Evolutionary conservation across 2,113 vertebrate genomes (phyloP), one percentile per base, ranked within the genome.

Genomic region (Semnornis frantzii): DNA sequence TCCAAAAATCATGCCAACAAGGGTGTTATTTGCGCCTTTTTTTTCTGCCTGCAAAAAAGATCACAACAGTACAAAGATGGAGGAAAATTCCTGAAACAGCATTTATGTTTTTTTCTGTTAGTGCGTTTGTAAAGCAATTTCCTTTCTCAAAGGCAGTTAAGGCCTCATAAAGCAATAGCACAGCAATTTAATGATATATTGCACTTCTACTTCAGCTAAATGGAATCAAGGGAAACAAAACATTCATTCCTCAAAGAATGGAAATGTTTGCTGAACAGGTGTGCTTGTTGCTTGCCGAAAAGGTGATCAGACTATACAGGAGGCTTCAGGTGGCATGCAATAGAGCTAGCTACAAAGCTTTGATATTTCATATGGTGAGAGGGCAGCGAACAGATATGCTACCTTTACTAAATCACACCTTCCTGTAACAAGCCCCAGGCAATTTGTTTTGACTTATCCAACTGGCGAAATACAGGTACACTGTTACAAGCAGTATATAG

Each of bases 1-100:
- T 81, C 99, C 99, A 93, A 99, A 99, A 97, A 99, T 99, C 83
- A 99, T 94, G 6, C 99, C 99, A 66, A 99, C 96, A 42, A 98
- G 15, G 3, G 98, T 98, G 82, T 98, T 98, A 94, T 96, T 99
- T 72, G 97, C 98, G 76, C 98, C 99, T 92, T 99, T 99, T 90
- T 98, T 98, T 91, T 97, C 86, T 80, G 99, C 99, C 99, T 99
- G 97, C 24, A 91, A 66, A 62, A 87, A 94, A 94, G 17, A 62
- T 42, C 39, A 92, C 62, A 74, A 30, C 3, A 9, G 31, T 16
- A 17, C 81, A 75, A 59, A 86, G 52, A 68, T 1, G 8, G 4
- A 87, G 55, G 13, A 16, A 87, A 65, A 91, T 31, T 87, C 42
- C 50, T 77, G 33, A 71, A 91, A 77, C 24, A 15, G 28, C 3